phyloP scores from a whole-genome alignment of 2,797 vertebrate species.

The Sarcoramphus papa region DNA sequence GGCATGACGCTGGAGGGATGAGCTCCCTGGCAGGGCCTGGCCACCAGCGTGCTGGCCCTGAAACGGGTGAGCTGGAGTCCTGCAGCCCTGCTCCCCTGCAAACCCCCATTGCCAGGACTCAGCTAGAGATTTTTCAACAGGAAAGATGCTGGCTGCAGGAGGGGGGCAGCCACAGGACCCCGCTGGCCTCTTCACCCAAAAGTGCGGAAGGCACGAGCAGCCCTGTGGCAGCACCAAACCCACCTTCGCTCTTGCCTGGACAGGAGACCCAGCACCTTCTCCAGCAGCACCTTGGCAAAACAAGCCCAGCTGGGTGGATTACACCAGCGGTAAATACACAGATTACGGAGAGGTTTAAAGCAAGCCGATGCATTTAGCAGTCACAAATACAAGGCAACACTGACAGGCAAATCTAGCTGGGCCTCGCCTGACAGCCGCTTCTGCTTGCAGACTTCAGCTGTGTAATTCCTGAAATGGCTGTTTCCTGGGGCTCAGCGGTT shows the following conservation, averaged over 20 bases:
- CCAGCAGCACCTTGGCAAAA: background rate
- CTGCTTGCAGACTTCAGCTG: constrained; percentile 3
- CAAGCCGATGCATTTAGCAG: background rate
- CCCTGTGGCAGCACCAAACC: background rate
- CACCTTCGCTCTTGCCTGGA: background rate
- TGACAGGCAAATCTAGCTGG: background rate
- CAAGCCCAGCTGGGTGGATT: background rate
- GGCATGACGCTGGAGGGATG: no score
- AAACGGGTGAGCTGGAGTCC: background rate
- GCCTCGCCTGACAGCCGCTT: background rate
- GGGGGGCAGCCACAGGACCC: background rate
- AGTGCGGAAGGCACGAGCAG: background rate
- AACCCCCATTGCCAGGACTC: background rate
- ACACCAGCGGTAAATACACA: background rate
- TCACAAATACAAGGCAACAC: background rate
- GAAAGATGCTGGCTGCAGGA: background rate
- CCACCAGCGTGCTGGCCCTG: background rate
- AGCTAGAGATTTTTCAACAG: background rate
- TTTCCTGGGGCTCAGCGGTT: background rate
- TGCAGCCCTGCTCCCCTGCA: background rate
- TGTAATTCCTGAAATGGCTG: background rate
- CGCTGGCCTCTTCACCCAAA: background rate
- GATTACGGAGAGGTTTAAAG: background rate
- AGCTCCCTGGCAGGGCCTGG: background rate
- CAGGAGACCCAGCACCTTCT: background rate